These are phyloP conservation scores for Glandiceps talaboti DNA, from an alignment of 53 echinoderm and acorn worm species.

Conservation along the genomic window DNA sequence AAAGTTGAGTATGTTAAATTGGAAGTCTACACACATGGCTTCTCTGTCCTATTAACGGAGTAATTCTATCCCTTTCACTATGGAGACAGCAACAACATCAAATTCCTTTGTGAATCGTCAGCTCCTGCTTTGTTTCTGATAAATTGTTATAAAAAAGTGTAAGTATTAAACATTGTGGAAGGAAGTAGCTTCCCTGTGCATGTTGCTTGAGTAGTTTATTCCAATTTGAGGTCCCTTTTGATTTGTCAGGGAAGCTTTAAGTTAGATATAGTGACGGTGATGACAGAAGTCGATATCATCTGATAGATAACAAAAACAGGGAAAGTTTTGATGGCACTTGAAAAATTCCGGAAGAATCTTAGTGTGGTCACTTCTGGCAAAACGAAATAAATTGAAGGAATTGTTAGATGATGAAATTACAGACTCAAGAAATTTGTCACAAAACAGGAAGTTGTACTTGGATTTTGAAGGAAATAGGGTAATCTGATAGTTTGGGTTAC, in stretches of 20 bases:
- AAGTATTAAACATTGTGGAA: no score
- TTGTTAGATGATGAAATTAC: neutral
- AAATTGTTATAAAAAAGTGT: no score
- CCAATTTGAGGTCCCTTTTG: no score
- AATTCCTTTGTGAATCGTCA: neutral
- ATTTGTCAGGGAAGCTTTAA: no score
- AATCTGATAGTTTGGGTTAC: neutral
- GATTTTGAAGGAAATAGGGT: neutral
- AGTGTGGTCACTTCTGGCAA: neutral
- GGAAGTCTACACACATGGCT: neutral
- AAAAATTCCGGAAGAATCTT: neutral
- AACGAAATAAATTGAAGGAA: neutral
- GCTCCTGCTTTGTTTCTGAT: neutral
- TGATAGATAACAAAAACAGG: no score
- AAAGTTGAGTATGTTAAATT: neutral
- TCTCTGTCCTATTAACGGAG: neutral
- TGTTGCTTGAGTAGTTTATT: no score
- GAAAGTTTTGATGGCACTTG: neutral
- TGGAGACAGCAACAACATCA: neutral
- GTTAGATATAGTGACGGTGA: no score
- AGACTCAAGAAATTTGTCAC: neutral
- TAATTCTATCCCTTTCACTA: neutral
- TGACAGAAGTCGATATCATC: no score
- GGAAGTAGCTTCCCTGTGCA: no score
- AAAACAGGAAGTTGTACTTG: neutral